Conservation (phyloP, 1,140 invertebrate species). For the Aphelinus certus region DNA sequence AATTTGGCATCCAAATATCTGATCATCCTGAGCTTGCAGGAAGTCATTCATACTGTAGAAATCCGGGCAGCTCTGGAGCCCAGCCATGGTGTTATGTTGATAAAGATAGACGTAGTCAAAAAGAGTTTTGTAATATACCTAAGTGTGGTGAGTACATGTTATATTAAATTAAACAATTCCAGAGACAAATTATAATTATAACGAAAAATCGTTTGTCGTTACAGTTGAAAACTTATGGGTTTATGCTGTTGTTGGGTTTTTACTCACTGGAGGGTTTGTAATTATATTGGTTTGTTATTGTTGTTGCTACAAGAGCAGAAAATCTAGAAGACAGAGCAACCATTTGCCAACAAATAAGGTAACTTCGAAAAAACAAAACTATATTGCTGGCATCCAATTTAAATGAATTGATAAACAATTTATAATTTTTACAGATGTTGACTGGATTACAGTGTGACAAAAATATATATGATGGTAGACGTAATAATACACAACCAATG, state of each 20-base stretch:
- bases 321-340: conserved; percentile 56
- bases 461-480: conserved; percentile 75
- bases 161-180: conserved; percentile 11
- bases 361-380: not conserved
- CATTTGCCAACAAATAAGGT: conserved; percentile 62
- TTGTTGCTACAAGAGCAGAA: conserved; percentile 60
- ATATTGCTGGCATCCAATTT: not conserved
- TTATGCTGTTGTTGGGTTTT: conserved; percentile 68
- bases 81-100: conserved; percentile 95
- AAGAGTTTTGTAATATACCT: conserved; percentile 84
- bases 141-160: conserved; percentile 74
- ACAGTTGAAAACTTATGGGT: conserved; percentile 67
- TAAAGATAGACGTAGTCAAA: conserved; percentile 70
- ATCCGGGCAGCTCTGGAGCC: conserved; percentile 81
- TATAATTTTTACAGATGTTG: conserved; percentile 52
- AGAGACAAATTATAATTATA: no score
- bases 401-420: not conserved
- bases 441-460: conserved; percentile 70
- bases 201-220: conserved; percentile 4
- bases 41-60: conserved; percentile 91
- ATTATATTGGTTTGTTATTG: conserved; percentile 61
- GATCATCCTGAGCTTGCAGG: conserved; percentile 85
- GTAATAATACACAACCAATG: conserved; percentile 73
- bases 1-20: conserved; percentile 76
- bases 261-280: conserved; percentile 65